A percentile compares a stretch with the other conserved stretches of the same genome.
These are phyloP conservation scores for Pyrrhosoma nymphula DNA, from an alignment of 2,888 invertebrate genomes.

Conservation along the genomic window DNA sequence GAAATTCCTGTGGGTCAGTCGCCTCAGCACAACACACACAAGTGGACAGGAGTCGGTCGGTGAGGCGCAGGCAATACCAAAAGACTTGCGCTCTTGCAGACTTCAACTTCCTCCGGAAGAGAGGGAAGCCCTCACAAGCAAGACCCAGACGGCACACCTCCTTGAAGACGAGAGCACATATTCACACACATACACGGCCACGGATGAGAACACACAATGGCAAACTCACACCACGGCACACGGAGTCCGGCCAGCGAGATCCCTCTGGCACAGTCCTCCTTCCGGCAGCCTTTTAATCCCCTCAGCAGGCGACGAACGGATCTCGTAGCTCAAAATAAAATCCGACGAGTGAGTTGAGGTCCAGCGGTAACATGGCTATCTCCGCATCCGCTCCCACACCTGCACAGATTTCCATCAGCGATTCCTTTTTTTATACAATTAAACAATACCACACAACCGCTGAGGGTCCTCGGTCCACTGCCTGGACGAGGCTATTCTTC, in stretches of 20 bases:
- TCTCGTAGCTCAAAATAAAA: neutral
- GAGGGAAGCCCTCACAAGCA: neutral
- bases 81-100: neutral
- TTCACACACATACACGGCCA: neutral
- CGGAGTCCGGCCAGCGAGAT: neutral
- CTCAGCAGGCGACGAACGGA: neutral
- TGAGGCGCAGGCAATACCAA: neutral
- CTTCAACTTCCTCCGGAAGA: neutral
- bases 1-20: conserved; percentile 42
- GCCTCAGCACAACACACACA: conserved; percentile 23
- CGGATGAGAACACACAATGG: neutral
- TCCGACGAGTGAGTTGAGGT: neutral
- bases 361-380: neutral
- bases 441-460: neutral
- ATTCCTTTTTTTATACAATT: neutral
- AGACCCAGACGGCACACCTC: neutral
- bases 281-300: neutral
- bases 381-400: neutral
- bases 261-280: neutral
- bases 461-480: no score
- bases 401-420: neutral
- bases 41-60: neutral
- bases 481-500: no score
- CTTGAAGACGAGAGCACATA: neutral
- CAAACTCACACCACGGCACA: neutral